Conservation (phyloP, 2,113 vertebrate genomes). For the Vireo altiloquus region DNA sequence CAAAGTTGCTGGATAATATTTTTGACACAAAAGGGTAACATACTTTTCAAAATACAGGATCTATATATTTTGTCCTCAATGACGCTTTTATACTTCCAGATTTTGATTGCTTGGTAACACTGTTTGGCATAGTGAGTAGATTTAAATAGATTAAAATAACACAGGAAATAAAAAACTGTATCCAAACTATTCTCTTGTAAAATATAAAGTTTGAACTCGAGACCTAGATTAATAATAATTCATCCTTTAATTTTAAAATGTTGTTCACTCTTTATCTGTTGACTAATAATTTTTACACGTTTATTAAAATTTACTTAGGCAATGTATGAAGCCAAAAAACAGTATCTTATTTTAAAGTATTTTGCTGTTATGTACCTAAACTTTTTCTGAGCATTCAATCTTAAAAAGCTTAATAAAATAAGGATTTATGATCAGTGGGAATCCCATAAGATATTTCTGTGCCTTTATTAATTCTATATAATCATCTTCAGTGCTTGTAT, state of each 20-base stretch:
- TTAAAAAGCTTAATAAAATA: background rate
- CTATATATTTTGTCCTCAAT: slow-evolving; percentile 65
- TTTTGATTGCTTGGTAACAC: slow-evolving; percentile 72
- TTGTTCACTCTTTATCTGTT: background rate
- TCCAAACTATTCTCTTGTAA: background rate
- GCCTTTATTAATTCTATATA: background rate
- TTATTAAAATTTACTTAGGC: background rate
- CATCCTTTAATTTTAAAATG: background rate
- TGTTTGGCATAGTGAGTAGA: slow-evolving; percentile 57
- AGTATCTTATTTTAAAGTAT: background rate
- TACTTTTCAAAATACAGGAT: slow-evolving; percentile 66
- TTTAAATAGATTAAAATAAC: slow-evolving; percentile 59
- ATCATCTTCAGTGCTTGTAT: background rate
- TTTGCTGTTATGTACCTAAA: background rate
- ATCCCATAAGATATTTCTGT: background rate
- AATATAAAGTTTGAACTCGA: background rate
- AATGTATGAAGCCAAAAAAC: background rate
- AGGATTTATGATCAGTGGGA: background rate
- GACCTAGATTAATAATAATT: background rate
- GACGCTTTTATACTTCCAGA: slow-evolving; percentile 64
- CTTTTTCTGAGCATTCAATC: background rate
- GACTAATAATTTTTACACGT: background rate
- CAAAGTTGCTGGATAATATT: slow-evolving; percentile 71
- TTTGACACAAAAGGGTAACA: slow-evolving; percentile 69
- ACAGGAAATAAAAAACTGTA: background rate